These are phyloP conservation scores for Hyles euphorbiae DNA, from an alignment of 1,140 invertebrate species.

Conservation along the genomic window DNA sequence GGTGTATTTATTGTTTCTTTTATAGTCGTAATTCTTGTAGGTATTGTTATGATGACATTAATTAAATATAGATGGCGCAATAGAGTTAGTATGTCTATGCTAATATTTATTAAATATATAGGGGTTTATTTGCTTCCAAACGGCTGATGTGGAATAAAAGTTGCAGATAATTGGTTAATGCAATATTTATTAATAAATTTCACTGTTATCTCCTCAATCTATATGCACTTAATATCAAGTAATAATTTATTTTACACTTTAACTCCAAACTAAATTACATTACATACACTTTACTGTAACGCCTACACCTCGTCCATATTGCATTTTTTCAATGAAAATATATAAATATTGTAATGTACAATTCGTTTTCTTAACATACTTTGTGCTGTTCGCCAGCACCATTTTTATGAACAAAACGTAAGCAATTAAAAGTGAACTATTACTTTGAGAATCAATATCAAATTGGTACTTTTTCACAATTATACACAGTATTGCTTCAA, in stretches of 20 bases:
- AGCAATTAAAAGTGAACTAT: too few species aligned
- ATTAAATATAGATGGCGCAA: too few species aligned
- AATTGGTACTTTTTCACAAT: too few species aligned
- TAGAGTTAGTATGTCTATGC: too few species aligned
- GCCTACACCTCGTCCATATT: slow-evolving; percentile 55
- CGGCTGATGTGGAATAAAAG: too few species aligned
- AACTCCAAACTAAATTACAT: slow-evolving; percentile 46
- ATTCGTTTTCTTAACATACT: slow-evolving; percentile 25
- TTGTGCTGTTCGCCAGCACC: slow-evolving; percentile 28
- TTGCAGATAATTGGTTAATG: slow-evolving; percentile 50
- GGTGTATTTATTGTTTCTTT: not conserved
- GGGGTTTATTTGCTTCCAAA: too few species aligned
- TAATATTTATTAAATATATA: too few species aligned
- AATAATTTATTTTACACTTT: slow-evolving; percentile 74
- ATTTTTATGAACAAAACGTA: slow-evolving; percentile 1
- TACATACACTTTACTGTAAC: slow-evolving; percentile 42
- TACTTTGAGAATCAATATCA: too few species aligned
- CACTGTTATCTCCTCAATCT: slow-evolving; percentile 69
- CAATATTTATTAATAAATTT: slow-evolving; percentile 74
- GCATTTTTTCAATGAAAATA: slow-evolving; percentile 60
- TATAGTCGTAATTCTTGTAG: not conserved
- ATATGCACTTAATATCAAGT: slow-evolving; percentile 66
- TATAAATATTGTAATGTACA: slow-evolving; percentile 44
- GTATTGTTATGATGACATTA: too few species aligned
- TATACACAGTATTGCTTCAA: not conserved